Evolutionary conservation across 2,797 vertebrate species (phyloP), one percentile per base, ranked within the genome.

Genomic region (Limnodromus scolopaceus): DNA sequence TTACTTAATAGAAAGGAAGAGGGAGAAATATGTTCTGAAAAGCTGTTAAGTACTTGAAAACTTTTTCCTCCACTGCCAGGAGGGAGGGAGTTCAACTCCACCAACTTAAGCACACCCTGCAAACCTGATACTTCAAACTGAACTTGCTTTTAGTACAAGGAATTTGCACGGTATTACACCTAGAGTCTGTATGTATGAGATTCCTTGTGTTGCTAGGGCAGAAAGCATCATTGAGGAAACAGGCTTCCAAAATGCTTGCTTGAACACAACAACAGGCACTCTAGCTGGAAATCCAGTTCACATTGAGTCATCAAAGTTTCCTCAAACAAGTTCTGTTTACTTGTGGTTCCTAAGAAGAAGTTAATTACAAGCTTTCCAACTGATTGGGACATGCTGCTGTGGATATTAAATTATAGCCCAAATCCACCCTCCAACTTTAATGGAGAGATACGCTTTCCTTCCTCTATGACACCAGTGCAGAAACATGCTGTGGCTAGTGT

Each of bases 401-500:
- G 79, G 84, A 88, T 87, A 64, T 85, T 61, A 95, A 93, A 92
- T 94, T 89, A 63, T 24, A 94, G 49, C 57, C 70, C 45, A 83
- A 84, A 86, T 84, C 30, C 17, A 74, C 79, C 49, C 70, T 94
- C 48, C 92, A 64, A 84, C 54, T 95, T 71, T 20, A 80, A 23
- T 60, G 64, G 53, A 65, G 58, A 86, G 58, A 45, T 57, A 69
- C 23, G n/a, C 49, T 74, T 92, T 83, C 57, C 85, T 93, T 94
- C 71, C 71, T 93, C 49, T 88, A 8, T 92, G 93, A 96, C 89
- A 61, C n/a, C 19, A 95, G 57, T n/a, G 28, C 61, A 92, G 53
- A 93, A 94, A 16, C 72, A 93, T 24, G 71, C 45, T 89, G 71
- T 93, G 94, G 96, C 34, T 90, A 60, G 46, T 48, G 30, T 69